phyloP scores from a whole-genome alignment of 2,113 vertebrate species.

The Paramisgurnus dabryanus region DNA sequence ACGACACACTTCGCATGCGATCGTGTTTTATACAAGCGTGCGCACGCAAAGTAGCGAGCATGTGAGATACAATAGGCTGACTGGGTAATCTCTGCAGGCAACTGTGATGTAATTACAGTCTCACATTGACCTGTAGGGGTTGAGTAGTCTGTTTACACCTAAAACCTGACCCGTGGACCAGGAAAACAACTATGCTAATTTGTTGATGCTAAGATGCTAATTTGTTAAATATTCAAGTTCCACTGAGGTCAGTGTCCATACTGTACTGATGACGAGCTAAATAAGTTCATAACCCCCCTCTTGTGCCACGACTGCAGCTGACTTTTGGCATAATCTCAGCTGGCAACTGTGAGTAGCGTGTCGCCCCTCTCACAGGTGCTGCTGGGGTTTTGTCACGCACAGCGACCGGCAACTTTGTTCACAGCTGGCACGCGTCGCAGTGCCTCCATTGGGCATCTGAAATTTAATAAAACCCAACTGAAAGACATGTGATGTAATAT shows the following conservation, averaged over 20 bases:
- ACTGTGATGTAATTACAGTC: conserved; percentile 80
- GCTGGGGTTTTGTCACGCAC: conserved; percentile 89
- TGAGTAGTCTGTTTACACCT: conserved; percentile 69
- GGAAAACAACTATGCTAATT: not conserved
- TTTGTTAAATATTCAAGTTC: not conserved
- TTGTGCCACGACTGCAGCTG: conserved; percentile 63
- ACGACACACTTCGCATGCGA: conserved; percentile 38
- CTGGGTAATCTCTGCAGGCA: conserved; percentile 94
- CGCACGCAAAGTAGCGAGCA: not conserved
- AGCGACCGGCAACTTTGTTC: conserved; percentile 72
- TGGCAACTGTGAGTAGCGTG: conserved; percentile 94
- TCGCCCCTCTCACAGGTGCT: conserved; percentile 80
- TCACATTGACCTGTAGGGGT: conserved; percentile 87
- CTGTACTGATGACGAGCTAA: not conserved
- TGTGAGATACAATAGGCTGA: conserved; percentile 65
- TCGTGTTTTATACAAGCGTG: not conserved
- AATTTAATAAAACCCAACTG: not conserved
- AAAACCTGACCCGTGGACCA: not conserved
- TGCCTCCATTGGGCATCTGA: not conserved
- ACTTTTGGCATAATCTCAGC: conserved; percentile 94
- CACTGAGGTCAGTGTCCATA: not conserved
- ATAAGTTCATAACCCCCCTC: not conserved
- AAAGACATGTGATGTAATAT: not conserved
- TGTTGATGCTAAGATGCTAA: conserved; percentile 5
- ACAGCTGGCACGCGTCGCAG: conserved; percentile 7